Evolutionary conservation across 2,888 invertebrate genomes (phyloP).

Genomic region (Epirrita christyi): DNA sequence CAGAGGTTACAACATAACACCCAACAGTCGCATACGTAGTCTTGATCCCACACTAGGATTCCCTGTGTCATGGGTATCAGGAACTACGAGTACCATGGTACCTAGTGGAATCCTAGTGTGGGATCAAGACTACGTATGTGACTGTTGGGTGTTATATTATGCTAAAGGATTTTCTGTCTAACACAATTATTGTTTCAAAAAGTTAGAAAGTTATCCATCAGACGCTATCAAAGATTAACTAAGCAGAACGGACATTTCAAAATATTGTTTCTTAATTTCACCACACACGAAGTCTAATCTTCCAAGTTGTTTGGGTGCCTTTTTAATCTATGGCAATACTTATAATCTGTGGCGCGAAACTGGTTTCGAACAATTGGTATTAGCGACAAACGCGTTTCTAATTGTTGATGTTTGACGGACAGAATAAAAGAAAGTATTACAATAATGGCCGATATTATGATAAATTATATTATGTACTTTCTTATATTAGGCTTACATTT

Average conservation of each 20-base stretch:
- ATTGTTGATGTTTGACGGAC: slow-evolving; percentile 41
- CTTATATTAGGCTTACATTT: not conserved
- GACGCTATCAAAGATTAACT: slow-evolving; percentile 32
- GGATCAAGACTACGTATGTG: too few species aligned
- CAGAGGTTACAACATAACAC: too few species aligned
- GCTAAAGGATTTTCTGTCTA: too few species aligned
- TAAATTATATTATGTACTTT: not conserved
- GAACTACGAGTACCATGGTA: too few species aligned
- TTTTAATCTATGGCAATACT: slow-evolving; percentile 25
- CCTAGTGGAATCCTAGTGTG: too few species aligned
- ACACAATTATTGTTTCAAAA: too few species aligned
- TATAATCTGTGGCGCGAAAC: slow-evolving; percentile 28
- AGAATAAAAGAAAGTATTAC: slow-evolving; percentile 35
- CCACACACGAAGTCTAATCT: slow-evolving; percentile 46
- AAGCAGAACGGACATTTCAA: slow-evolving; percentile 31
- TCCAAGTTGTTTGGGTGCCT: slow-evolving; percentile 31
- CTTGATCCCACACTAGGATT: too few species aligned
- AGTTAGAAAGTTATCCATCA: slow-evolving; percentile 29
- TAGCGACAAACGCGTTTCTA: slow-evolving; percentile 40
- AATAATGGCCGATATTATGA: slow-evolving; percentile 3
- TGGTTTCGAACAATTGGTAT: slow-evolving; percentile 39
- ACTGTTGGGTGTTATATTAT: too few species aligned
- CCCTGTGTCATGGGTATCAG: too few species aligned
- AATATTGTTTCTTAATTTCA: slow-evolving; percentile 36
- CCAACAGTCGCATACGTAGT: too few species aligned